A percentile compares a stretch with the other conserved stretches of the same genome.
Conservation (phyloP, 2,113 vertebrate genomes). For the Hyla sarda region DNA sequence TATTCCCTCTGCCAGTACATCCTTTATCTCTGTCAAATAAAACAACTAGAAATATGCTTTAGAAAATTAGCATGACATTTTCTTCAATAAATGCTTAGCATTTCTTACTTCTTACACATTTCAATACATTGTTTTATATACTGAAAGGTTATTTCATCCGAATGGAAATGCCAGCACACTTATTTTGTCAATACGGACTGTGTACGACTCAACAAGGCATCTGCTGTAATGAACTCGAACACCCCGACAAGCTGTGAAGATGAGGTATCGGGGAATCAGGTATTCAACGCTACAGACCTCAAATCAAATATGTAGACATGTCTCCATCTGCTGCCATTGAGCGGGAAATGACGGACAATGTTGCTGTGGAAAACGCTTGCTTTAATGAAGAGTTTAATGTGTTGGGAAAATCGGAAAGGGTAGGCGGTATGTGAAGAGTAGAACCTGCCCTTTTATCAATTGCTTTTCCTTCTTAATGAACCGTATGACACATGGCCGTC, state of each 20-base stretch:
- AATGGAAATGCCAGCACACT: slow-evolving; percentile 39
- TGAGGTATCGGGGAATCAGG: not conserved
- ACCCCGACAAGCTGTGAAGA: slow-evolving; percentile 35
- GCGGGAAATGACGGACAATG: not conserved
- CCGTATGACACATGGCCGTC: not conserved
- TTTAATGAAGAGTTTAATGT: not conserved
- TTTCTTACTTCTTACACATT: not conserved
- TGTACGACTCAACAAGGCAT: not conserved
- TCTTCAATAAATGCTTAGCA: not conserved
- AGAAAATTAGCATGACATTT: not conserved
- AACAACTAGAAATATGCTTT: not conserved
- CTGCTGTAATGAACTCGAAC: slow-evolving; percentile 8
- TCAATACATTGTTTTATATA: slow-evolving; percentile 23
- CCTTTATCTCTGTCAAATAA: too few relatives aligned
- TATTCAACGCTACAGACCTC: not conserved
- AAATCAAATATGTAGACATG: slow-evolving; percentile 13
- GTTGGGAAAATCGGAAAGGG: not conserved
- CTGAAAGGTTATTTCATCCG: slow-evolving; percentile 14
- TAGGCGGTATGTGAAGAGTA: not conserved
- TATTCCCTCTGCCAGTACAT: too few relatives aligned
- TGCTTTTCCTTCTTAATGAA: slow-evolving; percentile 12
- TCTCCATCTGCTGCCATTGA: slow-evolving; percentile 39
- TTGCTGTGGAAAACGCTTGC: not conserved
- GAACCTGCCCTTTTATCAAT: not conserved
- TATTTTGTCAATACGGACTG: slow-evolving; percentile 28